These are phyloP conservation scores for Trematocara marginatum DNA, from an alignment of 2,113 vertebrate genomes.

Conservation along the genomic window DNA sequence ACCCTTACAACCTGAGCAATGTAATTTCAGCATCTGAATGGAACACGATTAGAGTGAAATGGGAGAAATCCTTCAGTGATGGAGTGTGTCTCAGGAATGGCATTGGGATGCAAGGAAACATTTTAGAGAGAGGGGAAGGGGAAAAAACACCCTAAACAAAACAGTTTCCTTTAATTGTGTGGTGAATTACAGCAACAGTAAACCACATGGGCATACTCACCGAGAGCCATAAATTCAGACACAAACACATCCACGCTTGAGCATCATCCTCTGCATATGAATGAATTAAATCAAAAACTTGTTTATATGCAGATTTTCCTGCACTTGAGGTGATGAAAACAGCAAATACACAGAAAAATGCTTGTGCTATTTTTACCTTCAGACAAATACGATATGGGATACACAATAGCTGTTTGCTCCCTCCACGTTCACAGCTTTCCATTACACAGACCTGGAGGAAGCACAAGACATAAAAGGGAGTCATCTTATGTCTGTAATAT, in stretches of 20 bases:
- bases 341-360: constrained; percentile 30
- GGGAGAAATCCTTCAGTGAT: constrained; percentile 12
- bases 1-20: constrained; percentile 36
- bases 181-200: constrained; percentile 44
- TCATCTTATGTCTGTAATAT: constrained; percentile 4
- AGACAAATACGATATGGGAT: neutral
- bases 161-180: constrained; percentile 54
- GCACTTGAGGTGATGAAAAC: constrained; percentile 28
- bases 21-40: constrained; percentile 24
- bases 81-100: neutral
- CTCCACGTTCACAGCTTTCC: neutral
- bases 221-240: constrained; percentile 16
- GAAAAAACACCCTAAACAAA: neutral
- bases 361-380: constrained; percentile 41
- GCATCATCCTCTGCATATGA: constrained; percentile 28
- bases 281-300: constrained; percentile 46
- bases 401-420: constrained; percentile 31
- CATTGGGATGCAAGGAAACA: neutral
- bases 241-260: constrained; percentile 13
- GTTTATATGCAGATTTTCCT: constrained; percentile 57
- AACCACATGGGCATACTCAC: constrained; percentile 20
- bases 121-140: neutral
- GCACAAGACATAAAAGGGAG: constrained; percentile 4
- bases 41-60: constrained; percentile 35
- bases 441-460: constrained; percentile 14